A percentile compares a stretch with the other conserved stretches of the same genome.
Conservation (phyloP, 2,888 invertebrate species). For the Deilephila elpenor region DNA sequence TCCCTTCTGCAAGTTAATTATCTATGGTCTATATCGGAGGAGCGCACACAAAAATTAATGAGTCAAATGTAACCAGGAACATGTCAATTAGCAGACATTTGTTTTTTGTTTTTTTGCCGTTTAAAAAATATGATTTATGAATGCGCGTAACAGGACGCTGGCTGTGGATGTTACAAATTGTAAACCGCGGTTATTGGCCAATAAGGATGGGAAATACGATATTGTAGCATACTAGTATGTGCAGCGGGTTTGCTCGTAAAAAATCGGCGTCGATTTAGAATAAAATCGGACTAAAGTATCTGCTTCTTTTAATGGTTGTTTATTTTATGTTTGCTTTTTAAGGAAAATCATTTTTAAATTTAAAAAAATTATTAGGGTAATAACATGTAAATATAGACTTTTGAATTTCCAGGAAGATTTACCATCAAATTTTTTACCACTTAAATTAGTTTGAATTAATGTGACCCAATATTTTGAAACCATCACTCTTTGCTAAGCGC, state of each 20-base stretch:
- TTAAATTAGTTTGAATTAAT: too few species aligned
- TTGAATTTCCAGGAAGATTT: too few species aligned
- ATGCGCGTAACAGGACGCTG: slow-evolving; percentile 72
- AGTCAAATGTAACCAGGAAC: slow-evolving; percentile 69
- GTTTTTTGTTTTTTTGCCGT: slow-evolving; percentile 67
- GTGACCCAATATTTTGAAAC: background rate
- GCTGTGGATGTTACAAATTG: slow-evolving; percentile 79
- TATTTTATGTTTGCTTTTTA: too few species aligned
- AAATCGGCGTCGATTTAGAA: background rate
- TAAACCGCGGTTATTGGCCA: slow-evolving; percentile 54
- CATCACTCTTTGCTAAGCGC: background rate
- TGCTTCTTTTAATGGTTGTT: too few species aligned
- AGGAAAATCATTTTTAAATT: too few species aligned
- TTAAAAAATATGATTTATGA: slow-evolving; percentile 80
- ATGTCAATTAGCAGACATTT: slow-evolving; percentile 82
- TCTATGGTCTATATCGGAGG: slow-evolving; percentile 47
- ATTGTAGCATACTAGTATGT: background rate
- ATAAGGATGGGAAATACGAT: slow-evolving; percentile 44
- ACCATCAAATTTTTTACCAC: too few species aligned
- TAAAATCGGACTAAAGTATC: too few species aligned
- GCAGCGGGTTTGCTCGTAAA: background rate
- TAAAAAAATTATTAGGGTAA: too few species aligned
- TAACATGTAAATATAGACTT: too few species aligned
- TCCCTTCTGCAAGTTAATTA: slow-evolving; percentile 26
- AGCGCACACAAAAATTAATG: slow-evolving; percentile 48